phyloP scores from a whole-genome alignment of 2,113 vertebrate species.

The Prunella himalayana region DNA sequence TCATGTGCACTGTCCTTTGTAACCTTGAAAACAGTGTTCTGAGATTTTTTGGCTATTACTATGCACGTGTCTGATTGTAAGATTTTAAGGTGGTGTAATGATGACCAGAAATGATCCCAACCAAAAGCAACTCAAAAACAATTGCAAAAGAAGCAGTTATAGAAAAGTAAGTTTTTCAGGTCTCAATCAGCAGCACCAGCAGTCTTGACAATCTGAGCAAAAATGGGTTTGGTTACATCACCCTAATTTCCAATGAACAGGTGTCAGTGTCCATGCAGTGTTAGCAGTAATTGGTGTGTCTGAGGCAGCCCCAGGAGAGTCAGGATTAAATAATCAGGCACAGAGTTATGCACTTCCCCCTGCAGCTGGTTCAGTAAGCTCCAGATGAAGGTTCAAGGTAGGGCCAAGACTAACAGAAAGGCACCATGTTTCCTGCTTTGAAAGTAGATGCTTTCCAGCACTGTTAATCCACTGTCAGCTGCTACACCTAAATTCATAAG shows the following conservation, averaged over 20 bases:
- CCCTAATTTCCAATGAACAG: background rate
- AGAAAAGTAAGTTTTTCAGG: background rate
- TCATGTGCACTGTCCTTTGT: background rate
- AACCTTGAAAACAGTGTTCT: background rate
- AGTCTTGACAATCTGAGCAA: background rate
- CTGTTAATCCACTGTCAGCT: background rate
- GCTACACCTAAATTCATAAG: background rate
- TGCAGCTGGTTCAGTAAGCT: background rate
- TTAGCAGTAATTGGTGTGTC: background rate
- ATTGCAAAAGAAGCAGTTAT: background rate
- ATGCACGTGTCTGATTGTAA: fast-evolving
- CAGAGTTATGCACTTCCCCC: background rate
- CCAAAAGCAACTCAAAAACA: background rate
- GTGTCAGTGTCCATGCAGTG: background rate
- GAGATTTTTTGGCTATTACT: background rate
- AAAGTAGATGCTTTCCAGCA: background rate
- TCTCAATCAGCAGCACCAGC: background rate
- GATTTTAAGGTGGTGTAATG: background rate
- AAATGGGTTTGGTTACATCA: background rate
- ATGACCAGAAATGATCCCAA: background rate
- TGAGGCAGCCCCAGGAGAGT: background rate
- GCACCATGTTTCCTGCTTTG: background rate
- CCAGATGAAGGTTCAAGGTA: background rate
- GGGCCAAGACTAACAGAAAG: background rate
- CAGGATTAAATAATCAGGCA: background rate